Percentiles rank a stretch among this genome's conserved stretches.
Evolutionary conservation across 2,888 invertebrate genomes (phyloP).

Genomic region (Hartigia nigra): DNA sequence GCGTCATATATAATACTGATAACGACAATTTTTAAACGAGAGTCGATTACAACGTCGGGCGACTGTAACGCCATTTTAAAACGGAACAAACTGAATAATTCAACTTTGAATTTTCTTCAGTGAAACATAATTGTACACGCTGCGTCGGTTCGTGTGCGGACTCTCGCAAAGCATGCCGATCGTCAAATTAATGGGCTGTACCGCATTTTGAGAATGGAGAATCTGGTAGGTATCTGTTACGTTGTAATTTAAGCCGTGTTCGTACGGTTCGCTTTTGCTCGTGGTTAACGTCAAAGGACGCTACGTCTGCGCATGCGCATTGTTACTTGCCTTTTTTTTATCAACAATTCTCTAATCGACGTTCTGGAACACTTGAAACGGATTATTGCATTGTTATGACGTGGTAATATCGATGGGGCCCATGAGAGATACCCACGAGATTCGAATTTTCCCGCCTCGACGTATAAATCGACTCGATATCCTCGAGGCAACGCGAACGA

Average conservation of each 20-base stretch:
- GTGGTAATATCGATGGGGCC: neutral
- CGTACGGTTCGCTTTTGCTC: neutral
- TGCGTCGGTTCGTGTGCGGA: no score
- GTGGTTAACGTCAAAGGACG: neutral
- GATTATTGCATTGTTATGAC: conserved; percentile 24
- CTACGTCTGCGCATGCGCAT: neutral
- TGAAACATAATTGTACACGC: no score
- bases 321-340: neutral
- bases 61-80: conserved; percentile 22
- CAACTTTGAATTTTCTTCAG: neutral
- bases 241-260: neutral
- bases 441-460: neutral
- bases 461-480: neutral
- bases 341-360: neutral
- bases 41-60: conserved; percentile 26
- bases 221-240: neutral
- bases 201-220: neutral
- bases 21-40: neutral
- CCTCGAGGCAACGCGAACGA: neutral
- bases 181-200: neutral
- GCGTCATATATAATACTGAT: neutral
- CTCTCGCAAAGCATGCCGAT: neutral
- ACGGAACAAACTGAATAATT: conserved; percentile 24
- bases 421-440: neutral
- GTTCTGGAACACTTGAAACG: conserved; percentile 49